Base-by-base conservation (phyloP, 2,113 vertebrate genomes). In the Syngnathus typhle region DNA sequence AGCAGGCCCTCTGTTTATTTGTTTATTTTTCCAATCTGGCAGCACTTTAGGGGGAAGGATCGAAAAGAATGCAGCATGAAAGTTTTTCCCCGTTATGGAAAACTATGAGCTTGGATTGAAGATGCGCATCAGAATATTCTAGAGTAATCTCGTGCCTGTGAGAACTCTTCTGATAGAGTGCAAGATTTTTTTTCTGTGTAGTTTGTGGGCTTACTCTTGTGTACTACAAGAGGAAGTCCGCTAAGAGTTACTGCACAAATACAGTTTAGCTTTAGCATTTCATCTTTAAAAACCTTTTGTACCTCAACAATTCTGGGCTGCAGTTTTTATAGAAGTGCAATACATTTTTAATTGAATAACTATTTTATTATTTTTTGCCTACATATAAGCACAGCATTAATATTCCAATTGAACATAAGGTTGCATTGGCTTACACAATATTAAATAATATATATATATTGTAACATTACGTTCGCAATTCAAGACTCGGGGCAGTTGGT, bases 41-140 rank as follows among this genome's bases (percentile, higher is more conserved):
- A 37, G 68, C 52, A 32, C 78, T 84, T 85, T 76, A 76, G 78
- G 51, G 80, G 60, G 70, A 68, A 71, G 79, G 71, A 72, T 69
- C 12, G 75, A 82, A 43, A 83, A 78, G 84, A 88, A 85, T 83
- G 78, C 77, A 11, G 0, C 27, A 3, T 32, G 27, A 32, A 32
- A 32, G 19, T 21, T 71, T 71, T 73, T 60, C 0, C 65, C 76
- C 73, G 66, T 55, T 62, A 76, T 79, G 81, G 78, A 83, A 84
- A 73, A 80, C 79, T 52, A 21, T 52, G 49, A 52, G 49, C 64
- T 44, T 63, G 41, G 36, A 68, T 64, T 47, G 69, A 75, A 65
- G 68, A 71, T 76, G 51, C 46, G n/a, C 49, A 7, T 21, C 51
- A 56, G 55, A 61, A 56, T 46, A 63, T 71, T 60, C 32, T 39